phyloP scores from a whole-genome alignment of 2,113 vertebrate species.

The Eretmodus cyanostictus region DNA sequence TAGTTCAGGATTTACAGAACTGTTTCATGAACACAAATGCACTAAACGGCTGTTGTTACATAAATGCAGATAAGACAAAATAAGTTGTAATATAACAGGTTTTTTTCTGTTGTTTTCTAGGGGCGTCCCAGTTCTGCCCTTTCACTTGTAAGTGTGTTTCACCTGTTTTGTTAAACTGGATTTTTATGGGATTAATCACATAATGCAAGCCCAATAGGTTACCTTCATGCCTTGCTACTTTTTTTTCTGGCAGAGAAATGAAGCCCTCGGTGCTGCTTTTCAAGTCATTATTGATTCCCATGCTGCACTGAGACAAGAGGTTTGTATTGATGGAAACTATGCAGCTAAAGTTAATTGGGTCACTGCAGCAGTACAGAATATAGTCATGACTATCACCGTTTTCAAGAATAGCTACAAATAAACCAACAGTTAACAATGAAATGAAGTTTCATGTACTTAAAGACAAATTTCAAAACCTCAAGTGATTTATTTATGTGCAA shows the following conservation, averaged over 20 bases:
- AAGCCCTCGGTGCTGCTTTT: slow-evolving; percentile 77
- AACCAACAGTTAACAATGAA: not conserved
- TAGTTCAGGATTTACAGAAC: not conserved
- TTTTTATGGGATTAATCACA: not conserved
- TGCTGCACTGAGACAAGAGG: slow-evolving; percentile 74
- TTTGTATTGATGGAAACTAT: slow-evolving; percentile 37
- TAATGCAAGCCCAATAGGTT: not conserved
- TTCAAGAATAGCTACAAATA: not conserved
- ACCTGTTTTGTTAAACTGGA: not conserved
- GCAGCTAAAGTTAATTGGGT: not conserved
- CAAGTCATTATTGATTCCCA: slow-evolving; percentile 74
- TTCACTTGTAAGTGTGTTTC: slow-evolving; percentile 74
- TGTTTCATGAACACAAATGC: not conserved
- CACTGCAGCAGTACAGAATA: not conserved
- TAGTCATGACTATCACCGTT: not conserved
- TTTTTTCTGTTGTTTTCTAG: slow-evolving; percentile 53
- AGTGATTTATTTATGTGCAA: not conserved
- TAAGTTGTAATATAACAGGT: not conserved
- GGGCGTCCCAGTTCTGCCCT: slow-evolving; percentile 67
- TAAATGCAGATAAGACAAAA: not conserved
- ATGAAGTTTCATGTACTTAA: not conserved
- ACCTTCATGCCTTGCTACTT: not conserved
- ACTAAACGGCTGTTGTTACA: not conserved
- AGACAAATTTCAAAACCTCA: not conserved
- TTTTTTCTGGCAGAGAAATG: slow-evolving; percentile 57